A percentile compares a stretch with the other conserved stretches of the same genome.
Conservation (phyloP, 2,888 invertebrate species). For the Incurvaria masculella region DNA sequence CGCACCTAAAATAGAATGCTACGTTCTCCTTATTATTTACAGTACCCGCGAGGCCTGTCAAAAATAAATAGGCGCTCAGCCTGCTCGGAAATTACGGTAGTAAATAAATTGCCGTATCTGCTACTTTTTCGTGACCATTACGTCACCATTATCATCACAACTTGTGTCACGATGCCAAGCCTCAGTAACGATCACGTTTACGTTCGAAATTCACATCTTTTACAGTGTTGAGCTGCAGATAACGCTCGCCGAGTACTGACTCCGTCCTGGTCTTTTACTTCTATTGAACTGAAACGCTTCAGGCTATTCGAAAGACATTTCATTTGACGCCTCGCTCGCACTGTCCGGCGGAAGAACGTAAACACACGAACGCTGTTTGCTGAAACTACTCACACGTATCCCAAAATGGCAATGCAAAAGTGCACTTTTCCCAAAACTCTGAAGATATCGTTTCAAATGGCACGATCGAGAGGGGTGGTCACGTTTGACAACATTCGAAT, state of each 20-base stretch:
- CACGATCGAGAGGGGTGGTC: neutral
- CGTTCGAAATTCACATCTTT: neutral
- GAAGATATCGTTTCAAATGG: no score
- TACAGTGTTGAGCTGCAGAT: no score
- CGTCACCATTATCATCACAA: no score
- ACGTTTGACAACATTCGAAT: neutral
- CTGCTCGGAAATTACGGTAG: no score
- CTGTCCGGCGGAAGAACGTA: neutral
- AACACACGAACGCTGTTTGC: neutral
- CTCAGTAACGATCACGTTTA: neutral
- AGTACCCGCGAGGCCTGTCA: no score
- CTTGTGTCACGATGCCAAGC: no score
- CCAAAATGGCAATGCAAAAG: neutral
- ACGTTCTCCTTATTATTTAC: no score
- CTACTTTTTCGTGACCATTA: no score
- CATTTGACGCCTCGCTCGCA: neutral
- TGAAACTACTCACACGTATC: neutral
- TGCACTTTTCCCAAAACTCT: neutral
- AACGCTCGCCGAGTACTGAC: neutral
- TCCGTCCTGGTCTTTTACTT: neutral
- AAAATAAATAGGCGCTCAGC: no score
- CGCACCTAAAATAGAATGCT: no score
- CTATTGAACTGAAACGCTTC: neutral
- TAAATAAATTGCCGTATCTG: no score
- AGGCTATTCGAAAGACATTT: neutral